Base-by-base conservation (phyloP, 2,113 vertebrate species). In the Macrotis lagotis region DNA sequence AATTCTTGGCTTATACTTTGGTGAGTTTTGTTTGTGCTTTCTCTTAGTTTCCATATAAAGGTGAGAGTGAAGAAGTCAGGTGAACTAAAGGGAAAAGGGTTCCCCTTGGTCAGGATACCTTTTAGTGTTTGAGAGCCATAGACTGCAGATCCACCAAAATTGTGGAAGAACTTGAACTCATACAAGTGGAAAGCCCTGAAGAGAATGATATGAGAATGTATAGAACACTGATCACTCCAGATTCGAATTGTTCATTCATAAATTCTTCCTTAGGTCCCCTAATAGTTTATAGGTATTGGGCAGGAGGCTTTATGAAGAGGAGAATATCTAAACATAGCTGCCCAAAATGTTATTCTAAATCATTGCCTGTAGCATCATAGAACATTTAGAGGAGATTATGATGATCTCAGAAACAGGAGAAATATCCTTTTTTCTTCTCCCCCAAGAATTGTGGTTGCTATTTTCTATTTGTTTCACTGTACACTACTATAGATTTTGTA, bases 401-500 rank as follows among this genome's bases (percentile, higher is more conserved):
- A 89, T 66, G 93, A 92, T 95, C 94, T 95, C 49, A 95, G 93
- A 96, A 90, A 92, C 0, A 25, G 95, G 74, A 96, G 93, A 50
- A 89, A 37, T 95, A 66, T 91, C 94, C 91, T 88, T 52, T 91
- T 91, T 91, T 59, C 53, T 50, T 93, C 94, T 95, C 91, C 96
- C 95, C 96, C 97, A 97, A 96, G 92, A 97, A 97, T 37, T 91
- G 90, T 98, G 94, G 28, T 97, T 95, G 25, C 49, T 92, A 66
- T 31, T 66, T 53, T 31, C 88, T 92, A 74, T 90, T 96, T 53
- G 91, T 96, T 98, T 98, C 98, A 98, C 98, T 98, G 97, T 98
- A 98, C 98, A 98, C 96, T 83, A 12, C 55, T 37, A 6, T 94
- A 53, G 89, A 51, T 91, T 98, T 98, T 97, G 94, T 98, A 98